phyloP scores from a whole-genome alignment of 2,888 invertebrate species.

The Eurytoma adleriae region DNA sequence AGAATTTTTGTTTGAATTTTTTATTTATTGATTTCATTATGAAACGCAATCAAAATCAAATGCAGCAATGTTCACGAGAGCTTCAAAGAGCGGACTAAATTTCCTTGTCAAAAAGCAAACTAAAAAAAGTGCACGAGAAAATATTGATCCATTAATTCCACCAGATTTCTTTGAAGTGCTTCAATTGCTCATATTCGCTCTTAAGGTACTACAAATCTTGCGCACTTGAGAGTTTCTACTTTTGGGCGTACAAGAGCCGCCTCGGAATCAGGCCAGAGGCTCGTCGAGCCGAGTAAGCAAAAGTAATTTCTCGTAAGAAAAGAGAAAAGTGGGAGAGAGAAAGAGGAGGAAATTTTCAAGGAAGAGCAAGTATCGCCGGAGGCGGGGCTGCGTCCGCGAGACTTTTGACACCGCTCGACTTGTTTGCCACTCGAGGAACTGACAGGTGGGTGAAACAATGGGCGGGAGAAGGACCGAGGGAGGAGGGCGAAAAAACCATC shows the following conservation, averaged over 20 bases:
- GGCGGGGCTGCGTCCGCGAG: slow-evolving; percentile 4
- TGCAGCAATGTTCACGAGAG: neutral
- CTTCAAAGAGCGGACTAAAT: too few relatives aligned
- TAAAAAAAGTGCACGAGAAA: neutral
- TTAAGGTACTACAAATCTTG: neutral
- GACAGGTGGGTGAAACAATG: slow-evolving; percentile 20
- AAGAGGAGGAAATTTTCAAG: neutral
- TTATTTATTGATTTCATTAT: too few relatives aligned
- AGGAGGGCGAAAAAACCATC: neutral
- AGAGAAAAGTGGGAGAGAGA: neutral
- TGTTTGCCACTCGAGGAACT: slow-evolving; percentile 7
- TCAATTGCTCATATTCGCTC: slow-evolving; percentile 1
- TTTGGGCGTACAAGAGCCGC: slow-evolving; percentile 33
- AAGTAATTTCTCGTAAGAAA: neutral
- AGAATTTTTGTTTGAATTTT: too few relatives aligned
- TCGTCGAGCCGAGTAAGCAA: neutral
- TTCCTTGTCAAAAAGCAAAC: neutral
- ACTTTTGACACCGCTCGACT: slow-evolving; percentile 12
- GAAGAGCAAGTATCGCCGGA: slow-evolving; percentile 21
- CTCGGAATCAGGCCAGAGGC: slow-evolving; percentile 31
- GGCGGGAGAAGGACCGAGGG: neutral
- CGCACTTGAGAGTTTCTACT: slow-evolving; percentile 25
- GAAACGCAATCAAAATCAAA: neutral
- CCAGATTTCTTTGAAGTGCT: neutral
- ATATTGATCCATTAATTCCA: neutral